A percentile compares a stretch with the other conserved stretches of the same genome.
Evolutionary conservation across 2,797 vertebrate genomes (phyloP).

Genomic region (Selene dorsalis): DNA sequence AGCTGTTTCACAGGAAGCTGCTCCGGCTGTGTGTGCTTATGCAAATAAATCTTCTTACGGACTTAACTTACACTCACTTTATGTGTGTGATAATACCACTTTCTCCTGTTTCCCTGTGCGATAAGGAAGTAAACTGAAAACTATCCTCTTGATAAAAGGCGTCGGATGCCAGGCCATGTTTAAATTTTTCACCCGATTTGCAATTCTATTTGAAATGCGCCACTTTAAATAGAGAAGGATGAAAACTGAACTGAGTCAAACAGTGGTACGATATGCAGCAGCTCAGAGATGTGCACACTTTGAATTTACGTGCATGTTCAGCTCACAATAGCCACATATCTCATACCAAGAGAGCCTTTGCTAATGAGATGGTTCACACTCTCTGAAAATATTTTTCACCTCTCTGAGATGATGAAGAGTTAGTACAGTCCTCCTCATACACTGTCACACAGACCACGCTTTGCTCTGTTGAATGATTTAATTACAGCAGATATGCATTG

Average conservation of each 20-base stretch:
- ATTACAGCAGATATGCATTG: background rate
- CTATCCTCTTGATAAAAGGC: conserved; percentile 44
- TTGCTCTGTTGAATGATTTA: background rate
- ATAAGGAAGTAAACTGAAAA: conserved; percentile 61
- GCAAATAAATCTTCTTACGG: conserved; percentile 79
- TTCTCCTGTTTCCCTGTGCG: conserved; percentile 51
- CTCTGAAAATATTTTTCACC: background rate
- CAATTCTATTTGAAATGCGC: conserved; percentile 48
- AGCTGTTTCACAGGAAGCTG: conserved; percentile 56
- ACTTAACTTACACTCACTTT: conserved; percentile 71
- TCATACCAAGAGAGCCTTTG: background rate
- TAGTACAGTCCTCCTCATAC: background rate
- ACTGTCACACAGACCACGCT: background rate
- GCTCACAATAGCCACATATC: background rate
- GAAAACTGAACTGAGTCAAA: conserved; percentile 21
- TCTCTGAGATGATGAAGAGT: conserved; percentile 3
- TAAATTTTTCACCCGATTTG: conserved; percentile 64
- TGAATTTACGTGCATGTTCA: conserved; percentile 8
- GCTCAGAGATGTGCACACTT: conserved; percentile 3
- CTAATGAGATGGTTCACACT: background rate
- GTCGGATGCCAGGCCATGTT: conserved; percentile 43
- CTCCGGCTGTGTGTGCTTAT: conserved; percentile 62
- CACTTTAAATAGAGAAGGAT: conserved; percentile 37
- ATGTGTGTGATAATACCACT: conserved; percentile 66
- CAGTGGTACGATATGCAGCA: background rate